Conservation (phyloP, 2,797 vertebrate genomes). For the Cirrhinus mrigala region DNA sequence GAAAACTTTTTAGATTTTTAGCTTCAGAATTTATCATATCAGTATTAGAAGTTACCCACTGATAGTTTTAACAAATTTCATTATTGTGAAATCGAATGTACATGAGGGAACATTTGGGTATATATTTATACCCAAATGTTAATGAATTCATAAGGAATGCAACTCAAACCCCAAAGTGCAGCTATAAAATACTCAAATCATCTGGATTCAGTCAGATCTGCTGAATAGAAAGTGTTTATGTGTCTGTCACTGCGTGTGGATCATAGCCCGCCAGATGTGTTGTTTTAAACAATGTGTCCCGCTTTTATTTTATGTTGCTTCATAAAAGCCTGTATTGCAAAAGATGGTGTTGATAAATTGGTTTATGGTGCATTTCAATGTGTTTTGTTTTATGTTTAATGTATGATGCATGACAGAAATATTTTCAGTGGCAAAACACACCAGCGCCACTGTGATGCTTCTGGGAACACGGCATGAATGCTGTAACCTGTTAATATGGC, state of each 20-base stretch:
- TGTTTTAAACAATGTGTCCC: conserved; percentile 2
- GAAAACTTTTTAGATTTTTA: no score
- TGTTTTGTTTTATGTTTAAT: background rate
- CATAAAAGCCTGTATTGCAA: conserved; percentile 9
- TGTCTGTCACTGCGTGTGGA: background rate
- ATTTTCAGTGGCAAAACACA: conserved; percentile 1
- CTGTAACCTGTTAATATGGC: conserved; percentile 1
- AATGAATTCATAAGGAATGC: background rate
- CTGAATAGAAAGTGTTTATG: background rate
- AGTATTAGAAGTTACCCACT: background rate
- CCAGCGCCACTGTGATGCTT: background rate
- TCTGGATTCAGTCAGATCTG: background rate
- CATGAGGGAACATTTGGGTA: background rate
- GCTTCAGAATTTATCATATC: background rate
- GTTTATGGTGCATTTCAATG: background rate
- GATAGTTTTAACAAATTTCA: background rate
- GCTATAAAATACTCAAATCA: background rate
- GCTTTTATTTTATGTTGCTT: background rate
- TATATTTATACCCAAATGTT: background rate
- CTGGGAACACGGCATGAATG: background rate
- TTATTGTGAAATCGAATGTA: background rate
- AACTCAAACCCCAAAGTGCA: background rate
- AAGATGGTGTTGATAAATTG: background rate
- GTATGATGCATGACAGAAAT: background rate
- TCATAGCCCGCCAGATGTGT: background rate